phyloP scores from a whole-genome alignment of 2,888 invertebrate species.

The Hypomecis atomaria region DNA sequence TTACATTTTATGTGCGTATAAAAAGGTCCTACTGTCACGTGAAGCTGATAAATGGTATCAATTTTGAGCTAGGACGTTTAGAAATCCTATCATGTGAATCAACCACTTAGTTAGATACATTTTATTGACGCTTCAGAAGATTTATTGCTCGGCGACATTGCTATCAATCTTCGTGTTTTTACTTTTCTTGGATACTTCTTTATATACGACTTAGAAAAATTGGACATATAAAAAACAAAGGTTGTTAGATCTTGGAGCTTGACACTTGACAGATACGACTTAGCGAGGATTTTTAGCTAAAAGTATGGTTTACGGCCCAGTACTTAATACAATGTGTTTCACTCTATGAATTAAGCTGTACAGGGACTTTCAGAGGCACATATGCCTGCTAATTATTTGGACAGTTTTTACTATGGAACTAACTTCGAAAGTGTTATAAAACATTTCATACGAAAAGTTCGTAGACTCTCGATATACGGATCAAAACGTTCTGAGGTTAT shows the following conservation, averaged over 20 bases:
- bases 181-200: conserved; percentile 9
- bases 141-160: conserved; percentile 41
- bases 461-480: too few species aligned
- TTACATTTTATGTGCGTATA: neutral
- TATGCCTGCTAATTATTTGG: too few species aligned
- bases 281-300: too few species aligned
- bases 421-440: too few species aligned
- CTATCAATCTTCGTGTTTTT: conserved; percentile 37
- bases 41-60: conserved; percentile 16
- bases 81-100: conserved; percentile 23
- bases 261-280: neutral
- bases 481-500: too few species aligned
- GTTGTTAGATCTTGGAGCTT: neutral
- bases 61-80: conserved; percentile 13
- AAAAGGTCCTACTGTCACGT: conserved; percentile 8
- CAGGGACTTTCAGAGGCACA: too few species aligned
- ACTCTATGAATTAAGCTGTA: too few species aligned
- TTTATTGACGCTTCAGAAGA: conserved; percentile 43
- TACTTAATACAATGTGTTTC: too few species aligned
- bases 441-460: too few species aligned
- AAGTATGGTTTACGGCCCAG: too few species aligned
- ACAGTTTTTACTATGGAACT: too few species aligned
- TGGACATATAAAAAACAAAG: neutral
- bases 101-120: conserved; percentile 35
- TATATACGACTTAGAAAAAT: conserved; percentile 4